phyloP scores from a whole-genome alignment of 2,113 vertebrate species.

The Eurypyga helias region DNA sequence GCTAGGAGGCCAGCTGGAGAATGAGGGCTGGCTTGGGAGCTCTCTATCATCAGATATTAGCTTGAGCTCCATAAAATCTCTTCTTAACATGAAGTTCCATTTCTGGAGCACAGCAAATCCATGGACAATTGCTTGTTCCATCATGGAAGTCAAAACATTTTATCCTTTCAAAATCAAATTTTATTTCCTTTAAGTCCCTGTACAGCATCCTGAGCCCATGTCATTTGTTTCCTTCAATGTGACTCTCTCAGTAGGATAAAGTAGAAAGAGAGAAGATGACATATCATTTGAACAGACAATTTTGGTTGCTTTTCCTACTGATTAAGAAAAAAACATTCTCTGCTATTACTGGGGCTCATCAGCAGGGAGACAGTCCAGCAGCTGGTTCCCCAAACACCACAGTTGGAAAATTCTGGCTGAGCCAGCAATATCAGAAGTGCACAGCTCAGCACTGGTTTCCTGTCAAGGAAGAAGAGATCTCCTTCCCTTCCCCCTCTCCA shows the following conservation, averaged over 20 bases:
- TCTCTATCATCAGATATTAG: constrained; percentile 60
- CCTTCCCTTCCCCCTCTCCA: neutral
- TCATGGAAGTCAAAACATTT: constrained; percentile 64
- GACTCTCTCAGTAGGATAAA: neutral
- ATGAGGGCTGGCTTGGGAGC: constrained; percentile 46
- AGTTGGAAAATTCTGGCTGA: neutral
- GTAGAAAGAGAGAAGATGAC: neutral
- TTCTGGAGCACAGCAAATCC: constrained; percentile 59
- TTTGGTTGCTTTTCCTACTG: neutral
- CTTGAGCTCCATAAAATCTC: constrained; percentile 47
- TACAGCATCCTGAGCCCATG: neutral
- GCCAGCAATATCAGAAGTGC: neutral
- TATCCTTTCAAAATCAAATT: constrained; percentile 54
- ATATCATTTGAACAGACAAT: neutral
- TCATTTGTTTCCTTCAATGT: constrained; percentile 29
- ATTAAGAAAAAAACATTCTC: neutral
- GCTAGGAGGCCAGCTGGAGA: constrained; percentile 54
- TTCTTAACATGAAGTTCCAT: constrained; percentile 59
- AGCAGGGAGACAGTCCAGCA: neutral
- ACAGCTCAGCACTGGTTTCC: neutral
- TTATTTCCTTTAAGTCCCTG: constrained; percentile 18
- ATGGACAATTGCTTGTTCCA: constrained; percentile 59
- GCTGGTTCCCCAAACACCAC: neutral
- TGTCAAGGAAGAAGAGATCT: neutral
- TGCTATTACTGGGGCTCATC: neutral